A percentile compares a stretch with the other conserved stretches of the same genome.
These are phyloP conservation scores for Clytia hemisphaerica DNA, from an alignment of 30 jellyfish, hydroid and myxozoan genomes.

Conservation along the genomic window DNA sequence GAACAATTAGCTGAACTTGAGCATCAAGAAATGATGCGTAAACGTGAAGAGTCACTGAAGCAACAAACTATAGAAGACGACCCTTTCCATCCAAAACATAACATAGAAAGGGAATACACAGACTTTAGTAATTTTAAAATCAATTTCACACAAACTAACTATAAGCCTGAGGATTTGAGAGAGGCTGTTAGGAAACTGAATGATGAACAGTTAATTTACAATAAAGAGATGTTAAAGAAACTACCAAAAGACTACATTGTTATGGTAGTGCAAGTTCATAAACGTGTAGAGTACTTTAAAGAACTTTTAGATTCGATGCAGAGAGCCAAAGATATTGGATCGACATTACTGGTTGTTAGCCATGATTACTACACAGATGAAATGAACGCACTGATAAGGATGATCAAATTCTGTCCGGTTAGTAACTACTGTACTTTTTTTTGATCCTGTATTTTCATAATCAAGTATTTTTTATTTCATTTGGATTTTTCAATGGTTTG, in stretches of 20 bases:
- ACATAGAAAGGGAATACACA: not conserved
- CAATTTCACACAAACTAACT: conserved; percentile 21
- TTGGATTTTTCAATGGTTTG: no score
- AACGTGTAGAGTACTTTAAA: conserved; percentile 67
- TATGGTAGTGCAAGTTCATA: conserved; percentile 83
- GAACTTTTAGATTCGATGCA: conserved; percentile 68
- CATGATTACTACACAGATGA: conserved; percentile 78
- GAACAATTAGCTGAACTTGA: no score
- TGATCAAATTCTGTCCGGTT: conserved; percentile 80
- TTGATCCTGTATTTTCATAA: no score
- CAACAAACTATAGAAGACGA: conserved; percentile 5
- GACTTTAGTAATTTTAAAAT: conserved; percentile 25
- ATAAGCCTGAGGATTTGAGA: conserved; percentile 43
- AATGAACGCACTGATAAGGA: conserved; percentile 57
- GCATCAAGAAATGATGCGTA: no score
- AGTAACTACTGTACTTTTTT: not conserved
- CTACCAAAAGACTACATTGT: conserved; percentile 53
- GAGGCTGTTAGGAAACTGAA: conserved; percentile 42
- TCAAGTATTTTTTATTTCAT: no score
- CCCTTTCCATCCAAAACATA: conserved; percentile 2
- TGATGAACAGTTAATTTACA: conserved; percentile 46
- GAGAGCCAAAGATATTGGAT: conserved; percentile 58
- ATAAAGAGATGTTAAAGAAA: conserved; percentile 38
- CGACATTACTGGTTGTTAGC: conserved; percentile 61
- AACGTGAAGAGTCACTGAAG: not conserved